A percentile compares a stretch with the other conserved stretches of the same genome.
Evolutionary conservation across 2,113 vertebrate genomes (phyloP).

Genomic region (Crotalus helleri): DNA sequence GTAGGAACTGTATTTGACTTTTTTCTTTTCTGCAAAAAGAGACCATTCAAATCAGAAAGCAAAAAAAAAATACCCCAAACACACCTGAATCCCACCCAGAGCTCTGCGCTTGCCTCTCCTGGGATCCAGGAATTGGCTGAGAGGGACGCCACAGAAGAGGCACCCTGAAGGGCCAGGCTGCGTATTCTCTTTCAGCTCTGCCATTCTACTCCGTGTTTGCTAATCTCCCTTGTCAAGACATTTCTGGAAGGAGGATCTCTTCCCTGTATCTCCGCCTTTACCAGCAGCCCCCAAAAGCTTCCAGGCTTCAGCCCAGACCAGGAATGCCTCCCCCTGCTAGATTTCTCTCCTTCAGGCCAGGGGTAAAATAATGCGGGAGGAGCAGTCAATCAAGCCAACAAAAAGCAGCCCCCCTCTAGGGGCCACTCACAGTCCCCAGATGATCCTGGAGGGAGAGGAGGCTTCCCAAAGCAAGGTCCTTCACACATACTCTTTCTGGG

Average conservation of each 20-base stretch:
- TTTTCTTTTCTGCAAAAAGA: slow-evolving; percentile 27
- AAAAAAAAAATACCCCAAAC: not conserved
- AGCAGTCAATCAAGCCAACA: not conserved
- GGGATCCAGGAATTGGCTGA: not conserved
- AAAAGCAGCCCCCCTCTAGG: not conserved
- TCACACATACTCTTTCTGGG: not conserved
- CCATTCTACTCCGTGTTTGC: not conserved
- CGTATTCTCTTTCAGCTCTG: not conserved
- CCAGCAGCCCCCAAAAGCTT: not conserved
- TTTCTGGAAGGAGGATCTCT: not conserved
- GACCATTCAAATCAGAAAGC: not conserved
- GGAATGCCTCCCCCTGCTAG: not conserved
- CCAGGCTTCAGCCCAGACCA: not conserved
- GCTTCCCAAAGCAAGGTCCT: not conserved
- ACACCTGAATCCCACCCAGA: too few species aligned
- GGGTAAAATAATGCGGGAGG: not conserved
- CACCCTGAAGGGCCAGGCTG: not conserved
- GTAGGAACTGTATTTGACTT: not conserved
- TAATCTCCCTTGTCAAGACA: not conserved
- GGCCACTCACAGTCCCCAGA: slow-evolving; percentile 9
- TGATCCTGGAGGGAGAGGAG: not conserved
- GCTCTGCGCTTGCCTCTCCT: not conserved
- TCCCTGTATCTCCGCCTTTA: not conserved
- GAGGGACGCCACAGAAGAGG: not conserved
- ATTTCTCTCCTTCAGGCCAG: too few species aligned